phyloP scores from a whole-genome alignment of 2,888 invertebrate genomes.

The Sphecodes monilicornis region DNA sequence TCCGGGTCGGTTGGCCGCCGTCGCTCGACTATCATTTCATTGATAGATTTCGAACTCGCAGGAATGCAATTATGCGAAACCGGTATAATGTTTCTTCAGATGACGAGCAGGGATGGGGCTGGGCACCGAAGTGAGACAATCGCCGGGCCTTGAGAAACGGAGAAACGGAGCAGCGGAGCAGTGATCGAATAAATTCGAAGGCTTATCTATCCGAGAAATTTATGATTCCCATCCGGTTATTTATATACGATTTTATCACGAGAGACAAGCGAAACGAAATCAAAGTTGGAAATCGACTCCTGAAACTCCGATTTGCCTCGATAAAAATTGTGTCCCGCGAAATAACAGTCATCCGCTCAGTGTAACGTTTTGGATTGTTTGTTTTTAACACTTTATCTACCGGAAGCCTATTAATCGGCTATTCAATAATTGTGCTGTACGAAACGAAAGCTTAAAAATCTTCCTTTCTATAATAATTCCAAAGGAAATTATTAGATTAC shows the following conservation, averaged over 20 bases:
- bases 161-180: background rate
- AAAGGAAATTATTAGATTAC: no score
- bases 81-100: background rate
- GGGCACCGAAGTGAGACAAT: background rate
- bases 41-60: background rate
- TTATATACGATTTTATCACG: background rate
- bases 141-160: background rate
- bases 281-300: no score
- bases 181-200: background rate
- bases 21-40: conserved; percentile 14
- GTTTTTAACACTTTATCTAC: no score
- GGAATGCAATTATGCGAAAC: conserved; percentile 21
- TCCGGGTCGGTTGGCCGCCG: conserved; percentile 3
- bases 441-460: no score
- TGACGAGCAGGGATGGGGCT: background rate
- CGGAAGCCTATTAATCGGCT: no score
- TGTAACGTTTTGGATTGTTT: no score
- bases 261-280: background rate
- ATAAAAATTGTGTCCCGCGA: background rate
- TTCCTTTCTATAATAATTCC: no score
- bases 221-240: background rate
- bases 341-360: no score
- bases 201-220: background rate
- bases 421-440: no score
- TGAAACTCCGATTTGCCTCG: background rate